Percentiles rank a stretch among this genome's conserved stretches.
These are phyloP conservation scores for Halocynthia roretzi DNA, from an alignment of 23 tunicate species.

Conservation along the genomic window DNA sequence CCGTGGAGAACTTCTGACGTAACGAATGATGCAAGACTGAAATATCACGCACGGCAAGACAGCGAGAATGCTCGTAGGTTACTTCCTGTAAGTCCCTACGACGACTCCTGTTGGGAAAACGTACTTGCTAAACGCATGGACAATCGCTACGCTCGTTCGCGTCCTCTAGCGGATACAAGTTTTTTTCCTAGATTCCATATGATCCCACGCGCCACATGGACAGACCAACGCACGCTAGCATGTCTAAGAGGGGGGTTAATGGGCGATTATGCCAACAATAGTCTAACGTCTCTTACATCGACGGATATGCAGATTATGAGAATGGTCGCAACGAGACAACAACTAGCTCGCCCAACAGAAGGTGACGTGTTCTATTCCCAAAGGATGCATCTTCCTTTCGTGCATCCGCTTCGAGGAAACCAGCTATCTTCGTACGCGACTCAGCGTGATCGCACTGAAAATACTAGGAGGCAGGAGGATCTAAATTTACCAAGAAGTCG, in stretches of 20 bases:
- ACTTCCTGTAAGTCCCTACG: background rate
- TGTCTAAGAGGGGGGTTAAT: background rate
- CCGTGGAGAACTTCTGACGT: conserved; percentile 4
- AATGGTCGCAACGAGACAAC: conserved; percentile 16
- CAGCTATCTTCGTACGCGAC: background rate
- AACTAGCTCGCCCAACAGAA: background rate
- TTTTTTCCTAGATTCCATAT: conserved; percentile 28
- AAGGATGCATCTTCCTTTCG: too few relatives aligned
- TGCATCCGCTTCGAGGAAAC: too few relatives aligned
- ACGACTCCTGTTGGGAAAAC: conserved; percentile 17
- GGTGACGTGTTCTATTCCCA: conserved; percentile 18
- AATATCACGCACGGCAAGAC: background rate
- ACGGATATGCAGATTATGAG: conserved; percentile 25
- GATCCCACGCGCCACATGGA: conserved; percentile 34
- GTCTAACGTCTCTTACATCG: conserved; percentile 10
- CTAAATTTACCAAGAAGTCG: background rate
- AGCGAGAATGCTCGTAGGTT: background rate
- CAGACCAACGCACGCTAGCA: background rate
- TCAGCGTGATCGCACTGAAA: conserved; percentile 1
- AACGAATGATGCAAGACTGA: background rate
- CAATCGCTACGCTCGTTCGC: background rate
- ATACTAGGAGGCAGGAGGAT: background rate
- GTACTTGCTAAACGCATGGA: background rate
- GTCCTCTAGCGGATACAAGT: conserved; percentile 2
- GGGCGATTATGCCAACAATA: conserved; percentile 12